Base-by-base conservation (phyloP, 2,113 vertebrate genomes). In the Thomomys bottae region DNA sequence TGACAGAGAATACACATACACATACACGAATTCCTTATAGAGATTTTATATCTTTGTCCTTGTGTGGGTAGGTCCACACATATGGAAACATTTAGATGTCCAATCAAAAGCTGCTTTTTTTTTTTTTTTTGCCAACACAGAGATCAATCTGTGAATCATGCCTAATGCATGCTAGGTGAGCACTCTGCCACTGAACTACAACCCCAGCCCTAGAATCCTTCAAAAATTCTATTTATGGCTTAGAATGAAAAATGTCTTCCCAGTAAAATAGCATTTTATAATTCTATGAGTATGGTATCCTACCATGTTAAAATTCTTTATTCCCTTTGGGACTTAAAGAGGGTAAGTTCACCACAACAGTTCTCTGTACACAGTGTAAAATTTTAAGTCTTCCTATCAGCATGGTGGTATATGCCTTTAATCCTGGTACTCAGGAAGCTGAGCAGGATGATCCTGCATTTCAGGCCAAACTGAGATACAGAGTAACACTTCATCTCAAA, bases 101-200 rank as follows among this genome's bases (percentile, higher is more conserved):
- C 73, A 87, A 23, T 38, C 59, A 80, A 94, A 95, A 95, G 78
- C 81, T 91, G 67, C 72, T 86, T 2, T n/a, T 15, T n/a, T 68
- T 17, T 67, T 68, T 20, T 34, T 68, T 34, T 68, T 8, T n/a
- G 14, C 64, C 14, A n/a, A 42, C 21, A 38, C 26, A 5, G 70
- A 26, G 11, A 2, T 85, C 8, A 3, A 40, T 11, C 9, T 9
- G 28, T 15, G 45, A 12, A 18, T 54, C 14, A 54, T 17, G 30
- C 67, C 83, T 61, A 4, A 30, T n/a, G 28, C 5, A 45, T n/a
- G 12, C 30, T 63, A 18, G 3, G 34, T 8, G 8, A 45, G 57
- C 5, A 17, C 38, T 45, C 57, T 24, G 9, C 21, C n/a, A 12
- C 20, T 8, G 12, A 63, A 8, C 54, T 42, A 28, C 15, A 6